Evolutionary conservation across 2,888 invertebrate genomes (phyloP).

Genomic region (Malthinus flaveolus): DNA sequence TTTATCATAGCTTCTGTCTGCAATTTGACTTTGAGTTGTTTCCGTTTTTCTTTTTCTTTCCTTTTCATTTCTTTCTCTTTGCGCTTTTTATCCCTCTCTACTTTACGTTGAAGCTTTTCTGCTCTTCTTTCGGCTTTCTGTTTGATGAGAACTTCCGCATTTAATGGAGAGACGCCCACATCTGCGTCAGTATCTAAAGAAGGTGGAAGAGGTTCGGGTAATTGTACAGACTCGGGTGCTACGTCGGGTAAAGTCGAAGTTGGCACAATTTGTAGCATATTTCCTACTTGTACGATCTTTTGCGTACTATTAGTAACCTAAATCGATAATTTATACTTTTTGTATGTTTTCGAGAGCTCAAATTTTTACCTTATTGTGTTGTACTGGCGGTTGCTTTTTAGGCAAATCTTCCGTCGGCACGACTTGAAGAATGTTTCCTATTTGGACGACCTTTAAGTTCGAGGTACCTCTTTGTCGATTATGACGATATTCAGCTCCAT

Average conservation of each 20-base stretch:
- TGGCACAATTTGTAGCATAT: constrained; percentile 65
- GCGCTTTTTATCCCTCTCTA: constrained; percentile 49
- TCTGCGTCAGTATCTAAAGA: background rate
- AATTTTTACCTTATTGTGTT: constrained; percentile 19
- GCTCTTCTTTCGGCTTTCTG: constrained; percentile 48
- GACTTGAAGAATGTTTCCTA: constrained; percentile 64
- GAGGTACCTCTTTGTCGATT: constrained; percentile 8
- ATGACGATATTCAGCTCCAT: background rate
- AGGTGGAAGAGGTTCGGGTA: background rate
- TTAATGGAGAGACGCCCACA: constrained; percentile 15
- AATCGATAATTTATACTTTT: background rate
- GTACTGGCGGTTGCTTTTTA: constrained; percentile 7
- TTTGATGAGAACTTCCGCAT: constrained; percentile 45
- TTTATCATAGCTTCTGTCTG: constrained; percentile 54
- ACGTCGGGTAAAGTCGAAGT: constrained; percentile 42
- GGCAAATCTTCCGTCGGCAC: constrained; percentile 57
- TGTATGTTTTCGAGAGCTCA: no score
- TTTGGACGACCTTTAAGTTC: constrained; percentile 50
- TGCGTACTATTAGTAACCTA: constrained; percentile 30
- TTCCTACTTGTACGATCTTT: constrained; percentile 59
- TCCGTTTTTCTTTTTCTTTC: constrained; percentile 49
- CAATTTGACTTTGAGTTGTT: constrained; percentile 47
- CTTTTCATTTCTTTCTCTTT: constrained; percentile 51
- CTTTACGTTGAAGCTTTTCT: constrained; percentile 48
- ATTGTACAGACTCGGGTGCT: background rate